Conservation (phyloP, 2,113 vertebrate genomes). For the Macaca nemestrina region DNA sequence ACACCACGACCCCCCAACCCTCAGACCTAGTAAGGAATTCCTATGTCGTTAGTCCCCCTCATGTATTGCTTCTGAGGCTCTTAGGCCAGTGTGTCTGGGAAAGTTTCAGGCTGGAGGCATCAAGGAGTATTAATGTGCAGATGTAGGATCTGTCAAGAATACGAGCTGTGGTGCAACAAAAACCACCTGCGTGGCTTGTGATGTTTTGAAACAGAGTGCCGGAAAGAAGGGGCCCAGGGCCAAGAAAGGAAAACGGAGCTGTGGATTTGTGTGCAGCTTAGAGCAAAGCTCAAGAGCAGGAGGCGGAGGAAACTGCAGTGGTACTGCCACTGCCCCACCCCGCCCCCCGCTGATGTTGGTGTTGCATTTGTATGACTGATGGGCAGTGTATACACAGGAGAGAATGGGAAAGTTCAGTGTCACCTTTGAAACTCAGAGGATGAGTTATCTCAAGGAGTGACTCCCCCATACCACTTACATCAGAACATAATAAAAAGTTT, state of each 20-base stretch:
- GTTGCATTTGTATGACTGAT: constrained; percentile 79
- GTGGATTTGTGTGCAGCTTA: constrained; percentile 69
- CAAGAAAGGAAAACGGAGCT: constrained; percentile 79
- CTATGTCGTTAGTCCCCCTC: constrained; percentile 55
- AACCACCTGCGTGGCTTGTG: constrained; percentile 86
- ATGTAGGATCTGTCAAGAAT: constrained; percentile 88
- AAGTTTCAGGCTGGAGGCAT: constrained; percentile 84
- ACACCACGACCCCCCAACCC: not conserved
- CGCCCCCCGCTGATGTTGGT: constrained; percentile 67
- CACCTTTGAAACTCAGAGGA: constrained; percentile 67
- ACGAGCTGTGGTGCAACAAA: constrained; percentile 88
- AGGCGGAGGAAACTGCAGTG: not conserved
- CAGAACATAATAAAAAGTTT: constrained; percentile 15
- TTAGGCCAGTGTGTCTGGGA: constrained; percentile 86
- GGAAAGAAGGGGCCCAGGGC: constrained; percentile 83
- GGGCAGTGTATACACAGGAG: constrained; percentile 39
- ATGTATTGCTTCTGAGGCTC: constrained; percentile 79
- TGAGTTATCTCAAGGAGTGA: not conserved
- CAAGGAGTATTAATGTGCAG: constrained; percentile 83
- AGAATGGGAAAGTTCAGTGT: constrained; percentile 46
- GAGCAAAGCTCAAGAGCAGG: not conserved
- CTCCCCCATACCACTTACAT: not conserved
- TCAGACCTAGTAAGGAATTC: constrained; percentile 56
- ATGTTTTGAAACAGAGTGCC: constrained; percentile 85
- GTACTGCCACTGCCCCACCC: not conserved